These are phyloP conservation scores for Sinosuthora webbiana DNA, from an alignment of 2,113 vertebrate genomes.

Conservation along the genomic window DNA sequence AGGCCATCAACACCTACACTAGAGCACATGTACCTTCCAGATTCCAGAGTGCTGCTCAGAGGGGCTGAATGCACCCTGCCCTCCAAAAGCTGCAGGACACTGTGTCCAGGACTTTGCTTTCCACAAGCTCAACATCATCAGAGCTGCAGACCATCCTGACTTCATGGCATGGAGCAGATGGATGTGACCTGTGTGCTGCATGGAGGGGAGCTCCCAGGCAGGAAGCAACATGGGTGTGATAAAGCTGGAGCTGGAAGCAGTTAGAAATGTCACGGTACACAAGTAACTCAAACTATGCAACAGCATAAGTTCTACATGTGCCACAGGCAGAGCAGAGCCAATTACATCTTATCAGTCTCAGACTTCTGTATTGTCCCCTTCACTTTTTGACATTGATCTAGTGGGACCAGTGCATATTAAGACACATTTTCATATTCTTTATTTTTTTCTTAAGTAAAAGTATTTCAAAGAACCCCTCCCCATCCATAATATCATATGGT, in stretches of 20 bases:
- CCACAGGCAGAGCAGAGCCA: constrained; percentile 9
- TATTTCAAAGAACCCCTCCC: constrained; percentile 50
- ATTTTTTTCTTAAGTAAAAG: neutral
- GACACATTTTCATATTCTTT: neutral
- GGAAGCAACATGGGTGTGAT: neutral
- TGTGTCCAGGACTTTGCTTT: neutral
- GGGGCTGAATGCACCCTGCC: neutral
- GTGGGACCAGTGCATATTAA: constrained; percentile 5
- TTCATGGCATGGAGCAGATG: neutral
- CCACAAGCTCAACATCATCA: neutral
- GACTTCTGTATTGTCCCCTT: constrained; percentile 16
- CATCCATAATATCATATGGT: constrained; percentile 57
- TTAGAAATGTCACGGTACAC: neutral
- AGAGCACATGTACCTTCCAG: fast-evolving
- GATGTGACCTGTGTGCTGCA: neutral
- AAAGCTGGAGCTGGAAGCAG: constrained; percentile 5
- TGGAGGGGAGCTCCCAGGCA: neutral
- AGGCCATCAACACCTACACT: no score
- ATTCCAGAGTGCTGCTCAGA: neutral
- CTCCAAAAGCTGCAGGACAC: neutral
- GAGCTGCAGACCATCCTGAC: neutral
- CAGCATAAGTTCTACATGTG: constrained; percentile 10
- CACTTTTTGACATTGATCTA: constrained; percentile 43
- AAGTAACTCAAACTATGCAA: constrained; percentile 1
- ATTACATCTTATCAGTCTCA: constrained; percentile 45